Evolutionary conservation across 2,113 vertebrate species (phyloP).

Genomic region (Craseonycteris thonglongyai): DNA sequence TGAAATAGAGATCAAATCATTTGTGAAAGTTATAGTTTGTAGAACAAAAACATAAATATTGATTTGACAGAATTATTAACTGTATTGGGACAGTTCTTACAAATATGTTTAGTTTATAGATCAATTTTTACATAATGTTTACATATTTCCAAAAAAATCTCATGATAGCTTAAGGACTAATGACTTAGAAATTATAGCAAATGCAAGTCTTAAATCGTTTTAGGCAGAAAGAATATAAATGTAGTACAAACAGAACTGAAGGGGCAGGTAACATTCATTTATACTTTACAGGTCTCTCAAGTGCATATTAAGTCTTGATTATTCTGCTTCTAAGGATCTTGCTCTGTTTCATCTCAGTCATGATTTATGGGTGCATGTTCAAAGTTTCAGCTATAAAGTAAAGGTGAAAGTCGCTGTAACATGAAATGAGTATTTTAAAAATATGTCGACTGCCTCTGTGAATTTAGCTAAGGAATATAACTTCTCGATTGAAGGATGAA

Average conservation of each 20-base stretch:
- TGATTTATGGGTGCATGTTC: neutral
- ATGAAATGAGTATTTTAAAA: conserved; percentile 34
- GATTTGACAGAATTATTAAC: conserved; percentile 39
- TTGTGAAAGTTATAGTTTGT: conserved; percentile 1
- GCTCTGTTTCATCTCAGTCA: neutral
- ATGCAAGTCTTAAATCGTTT: conserved; percentile 43
- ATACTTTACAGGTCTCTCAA: neutral
- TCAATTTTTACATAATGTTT: conserved; percentile 30
- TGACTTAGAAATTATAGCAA: conserved; percentile 17
- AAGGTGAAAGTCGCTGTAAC: neutral
- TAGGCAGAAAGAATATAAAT: conserved; percentile 32
- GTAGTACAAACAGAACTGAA: conserved; percentile 25
- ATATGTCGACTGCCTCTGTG: neutral
- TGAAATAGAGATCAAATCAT: neutral
- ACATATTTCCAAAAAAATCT: conserved; percentile 25
- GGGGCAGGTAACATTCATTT: neutral
- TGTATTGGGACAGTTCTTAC: neutral
- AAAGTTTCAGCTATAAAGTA: conserved; percentile 21
- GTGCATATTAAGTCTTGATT: neutral
- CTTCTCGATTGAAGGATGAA: neutral
- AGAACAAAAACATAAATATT: neutral
- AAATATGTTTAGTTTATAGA: conserved; percentile 24
- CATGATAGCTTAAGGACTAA: conserved; percentile 24
- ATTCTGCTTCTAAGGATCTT: conserved; percentile 37
- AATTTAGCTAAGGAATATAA: conserved; percentile 5